These are phyloP conservation scores for Cataglyphis livida DNA, from an alignment of 2,888 invertebrate genomes.

Conservation along the genomic window DNA sequence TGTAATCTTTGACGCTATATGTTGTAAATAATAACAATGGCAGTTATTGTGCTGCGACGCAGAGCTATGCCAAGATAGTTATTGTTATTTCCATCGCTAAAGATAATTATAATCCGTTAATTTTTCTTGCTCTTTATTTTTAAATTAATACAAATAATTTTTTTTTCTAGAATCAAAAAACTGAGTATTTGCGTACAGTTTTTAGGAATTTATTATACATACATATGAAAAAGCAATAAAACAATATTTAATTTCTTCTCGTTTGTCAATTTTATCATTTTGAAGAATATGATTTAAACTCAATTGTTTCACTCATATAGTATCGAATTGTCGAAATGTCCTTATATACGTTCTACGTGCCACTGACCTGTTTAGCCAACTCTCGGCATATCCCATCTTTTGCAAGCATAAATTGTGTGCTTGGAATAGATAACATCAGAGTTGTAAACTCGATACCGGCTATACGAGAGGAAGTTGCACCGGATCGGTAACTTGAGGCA, in stretches of 20 bases:
- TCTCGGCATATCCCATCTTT: not conserved
- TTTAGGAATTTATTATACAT: not conserved
- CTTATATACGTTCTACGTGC: not conserved
- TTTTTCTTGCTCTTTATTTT: not conserved
- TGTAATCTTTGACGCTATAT: not conserved
- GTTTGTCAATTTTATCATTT: not conserved
- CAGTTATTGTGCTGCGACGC: not conserved
- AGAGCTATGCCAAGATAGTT: not conserved
- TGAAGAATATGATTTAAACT: slow-evolving; percentile 7
- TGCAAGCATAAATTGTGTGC: slow-evolving; percentile 8
- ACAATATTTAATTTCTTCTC: not conserved
- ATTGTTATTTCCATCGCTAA: not conserved
- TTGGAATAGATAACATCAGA: slow-evolving; percentile 24
- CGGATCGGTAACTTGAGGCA: slow-evolving; percentile 21
- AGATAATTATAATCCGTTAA: not conserved
- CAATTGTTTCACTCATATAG: not conserved
- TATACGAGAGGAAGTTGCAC: slow-evolving; percentile 19
- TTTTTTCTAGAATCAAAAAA: not conserved
- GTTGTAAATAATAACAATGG: slow-evolving; percentile 12
- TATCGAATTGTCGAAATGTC: not conserved
- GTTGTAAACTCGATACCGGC: slow-evolving; percentile 28
- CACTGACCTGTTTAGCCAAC: slow-evolving; percentile 13
- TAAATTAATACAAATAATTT: slow-evolving; percentile 11
- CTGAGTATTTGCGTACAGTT: not conserved
- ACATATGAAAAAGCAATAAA: not conserved